These are phyloP conservation scores for Enteromius trimaculatus DNA, from an alignment of 2,797 vertebrate genomes.

Conservation along the genomic window DNA sequence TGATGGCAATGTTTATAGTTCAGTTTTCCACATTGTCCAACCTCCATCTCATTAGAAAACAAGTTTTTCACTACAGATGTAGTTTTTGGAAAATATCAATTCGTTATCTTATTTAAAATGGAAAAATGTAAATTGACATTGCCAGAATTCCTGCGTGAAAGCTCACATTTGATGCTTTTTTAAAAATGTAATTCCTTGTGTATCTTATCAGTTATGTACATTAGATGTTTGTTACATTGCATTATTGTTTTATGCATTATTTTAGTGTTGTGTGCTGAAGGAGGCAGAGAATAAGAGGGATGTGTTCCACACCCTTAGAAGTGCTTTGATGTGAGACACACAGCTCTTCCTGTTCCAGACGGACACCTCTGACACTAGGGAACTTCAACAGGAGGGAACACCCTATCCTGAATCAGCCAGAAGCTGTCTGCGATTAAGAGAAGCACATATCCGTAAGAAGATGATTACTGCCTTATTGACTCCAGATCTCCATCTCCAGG, in stretches of 20 bases:
- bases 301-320: slow-evolving; percentile 4
- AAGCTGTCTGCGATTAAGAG: slow-evolving; percentile 24
- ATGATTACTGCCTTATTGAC: slow-evolving; percentile 19
- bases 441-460: not conserved
- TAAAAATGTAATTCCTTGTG: too few species aligned
- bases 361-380: slow-evolving; percentile 16
- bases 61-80: not conserved
- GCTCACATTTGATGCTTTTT: too few species aligned
- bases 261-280: not conserved
- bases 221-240: too few species aligned
- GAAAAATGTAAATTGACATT: not conserved
- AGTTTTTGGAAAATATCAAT: not conserved
- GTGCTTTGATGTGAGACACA: not conserved
- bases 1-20: slow-evolving; percentile 8
- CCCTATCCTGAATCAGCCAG: slow-evolving; percentile 35
- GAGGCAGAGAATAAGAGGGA: not conserved
- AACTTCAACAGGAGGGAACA: slow-evolving; percentile 25
- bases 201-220: too few species aligned
- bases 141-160: too few species aligned
- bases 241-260: too few species aligned
- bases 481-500: slow-evolving; percentile 11
- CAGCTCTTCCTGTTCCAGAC: slow-evolving; percentile 9
- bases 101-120: not conserved
- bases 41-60: slow-evolving; percentile 13
- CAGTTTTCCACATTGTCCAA: not conserved